Percentiles rank a stretch among this genome's conserved stretches.
These are phyloP conservation scores for Sturnira hondurensis DNA, from an alignment of 2,113 vertebrate genomes.

Conservation along the genomic window DNA sequence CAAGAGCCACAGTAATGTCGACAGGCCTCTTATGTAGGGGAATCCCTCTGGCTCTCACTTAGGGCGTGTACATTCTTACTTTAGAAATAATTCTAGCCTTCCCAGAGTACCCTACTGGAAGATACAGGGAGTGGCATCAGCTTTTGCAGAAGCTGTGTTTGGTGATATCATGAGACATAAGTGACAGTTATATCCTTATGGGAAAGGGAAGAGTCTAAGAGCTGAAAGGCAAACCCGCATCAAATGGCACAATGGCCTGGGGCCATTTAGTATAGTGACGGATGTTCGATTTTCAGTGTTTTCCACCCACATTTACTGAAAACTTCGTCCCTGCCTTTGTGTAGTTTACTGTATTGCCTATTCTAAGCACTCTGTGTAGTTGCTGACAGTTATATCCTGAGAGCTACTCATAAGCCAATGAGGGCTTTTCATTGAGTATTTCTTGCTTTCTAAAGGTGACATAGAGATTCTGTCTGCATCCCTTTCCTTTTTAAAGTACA, in stretches of 20 bases:
- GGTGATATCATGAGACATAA: background rate
- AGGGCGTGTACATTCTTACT: conserved; percentile 16
- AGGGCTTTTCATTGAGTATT: background rate
- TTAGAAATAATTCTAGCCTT: background rate
- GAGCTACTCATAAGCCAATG: background rate
- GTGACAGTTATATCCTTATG: background rate
- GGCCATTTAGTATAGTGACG: background rate
- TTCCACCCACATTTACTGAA: background rate
- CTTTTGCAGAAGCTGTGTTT: background rate
- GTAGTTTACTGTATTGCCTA: background rate
- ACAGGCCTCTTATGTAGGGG: background rate
- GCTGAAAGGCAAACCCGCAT: background rate
- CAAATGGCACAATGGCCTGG: background rate
- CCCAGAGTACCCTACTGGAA: background rate
- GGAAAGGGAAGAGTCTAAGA: background rate
- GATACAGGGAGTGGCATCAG: background rate
- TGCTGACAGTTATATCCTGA: background rate
- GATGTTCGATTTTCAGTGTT: background rate
- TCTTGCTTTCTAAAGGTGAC: conserved; percentile 20
- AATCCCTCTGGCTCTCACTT: background rate
- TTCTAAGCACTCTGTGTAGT: background rate
- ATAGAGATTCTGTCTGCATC: background rate
- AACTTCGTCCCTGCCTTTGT: background rate
- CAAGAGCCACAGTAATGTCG: background rate
- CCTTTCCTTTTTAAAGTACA: background rate